Percentiles rank a stretch among this genome's conserved stretches.
Evolutionary conservation across 2,888 invertebrate species (phyloP).

Genomic region (Cremastinae sp.): DNA sequence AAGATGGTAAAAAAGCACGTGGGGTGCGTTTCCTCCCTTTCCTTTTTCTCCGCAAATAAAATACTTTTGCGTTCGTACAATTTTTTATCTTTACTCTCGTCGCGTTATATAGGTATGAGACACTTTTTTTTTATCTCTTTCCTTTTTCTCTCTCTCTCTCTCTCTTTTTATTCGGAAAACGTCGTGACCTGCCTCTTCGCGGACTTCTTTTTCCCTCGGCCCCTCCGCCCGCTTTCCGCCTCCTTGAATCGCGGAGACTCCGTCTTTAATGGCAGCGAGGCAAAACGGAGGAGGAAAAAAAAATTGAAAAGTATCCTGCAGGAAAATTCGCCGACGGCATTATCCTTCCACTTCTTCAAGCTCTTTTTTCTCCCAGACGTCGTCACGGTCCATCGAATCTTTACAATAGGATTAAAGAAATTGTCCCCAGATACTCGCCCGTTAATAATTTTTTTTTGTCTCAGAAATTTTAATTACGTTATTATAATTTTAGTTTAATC

Average conservation of each 20-base stretch:
- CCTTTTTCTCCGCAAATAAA: constrained; percentile 38
- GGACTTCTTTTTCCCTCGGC: constrained; percentile 41
- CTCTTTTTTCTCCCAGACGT: constrained; percentile 21
- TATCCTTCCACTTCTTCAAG: constrained; percentile 15
- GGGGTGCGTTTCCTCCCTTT: constrained; percentile 33
- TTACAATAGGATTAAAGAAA: constrained; percentile 10
- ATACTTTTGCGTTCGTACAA: constrained; percentile 47
- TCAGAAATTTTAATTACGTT: background rate
- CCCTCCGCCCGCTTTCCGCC: constrained; percentile 11
- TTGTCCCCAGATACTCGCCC: background rate
- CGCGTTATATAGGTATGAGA: background rate
- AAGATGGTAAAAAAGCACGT: constrained; percentile 55
- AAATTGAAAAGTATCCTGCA: constrained; percentile 30
- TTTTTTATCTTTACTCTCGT: constrained; percentile 29
- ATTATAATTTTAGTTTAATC: background rate
- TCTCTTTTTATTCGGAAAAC: constrained; percentile 26
- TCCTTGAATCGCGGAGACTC: constrained; percentile 33
- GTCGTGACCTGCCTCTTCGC: constrained; percentile 35
- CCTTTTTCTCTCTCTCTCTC: background rate
- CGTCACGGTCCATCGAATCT: constrained; percentile 22
- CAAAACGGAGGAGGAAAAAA: background rate
- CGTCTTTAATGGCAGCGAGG: constrained; percentile 26
- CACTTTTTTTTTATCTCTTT: background rate
- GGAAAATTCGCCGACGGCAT: constrained; percentile 33
- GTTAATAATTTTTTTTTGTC: background rate